Conservation (phyloP, 2,113 vertebrate genomes). For the Rostratula benghalensis region DNA sequence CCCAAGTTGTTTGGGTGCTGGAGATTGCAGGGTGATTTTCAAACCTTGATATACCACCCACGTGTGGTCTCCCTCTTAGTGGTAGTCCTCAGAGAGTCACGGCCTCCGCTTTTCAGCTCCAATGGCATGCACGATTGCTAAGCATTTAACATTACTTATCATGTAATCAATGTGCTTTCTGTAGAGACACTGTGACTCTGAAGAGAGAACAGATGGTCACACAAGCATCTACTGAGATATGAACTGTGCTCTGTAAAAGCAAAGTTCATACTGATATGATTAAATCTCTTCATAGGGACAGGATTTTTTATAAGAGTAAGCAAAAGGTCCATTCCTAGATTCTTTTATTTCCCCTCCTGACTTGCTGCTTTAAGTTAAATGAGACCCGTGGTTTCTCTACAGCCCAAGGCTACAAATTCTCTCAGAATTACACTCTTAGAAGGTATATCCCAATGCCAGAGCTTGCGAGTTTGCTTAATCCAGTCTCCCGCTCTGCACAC, state of each 20-base stretch:
- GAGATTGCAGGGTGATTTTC: background rate
- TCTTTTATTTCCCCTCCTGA: background rate
- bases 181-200: fast-evolving
- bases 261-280: background rate
- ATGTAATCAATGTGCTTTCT: background rate
- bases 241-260: background rate
- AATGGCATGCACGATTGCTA: background rate
- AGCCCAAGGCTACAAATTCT: background rate
- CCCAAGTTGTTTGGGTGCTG: background rate
- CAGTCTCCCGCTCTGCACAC: background rate
- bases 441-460: background rate
- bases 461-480: background rate
- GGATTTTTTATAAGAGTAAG: background rate
- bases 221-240: background rate
- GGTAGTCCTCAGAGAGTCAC: background rate
- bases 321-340: fast-evolving
- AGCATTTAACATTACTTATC: background rate
- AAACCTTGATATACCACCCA: background rate
- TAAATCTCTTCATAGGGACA: background rate
- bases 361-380: background rate
- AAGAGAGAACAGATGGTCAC: background rate
- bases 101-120: background rate
- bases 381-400: background rate
- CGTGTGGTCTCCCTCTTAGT: fast-evolving
- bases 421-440: background rate